Evolutionary conservation across 2,888 invertebrate species (phyloP), one percentile per base, ranked within the genome.

Genomic region (Lydus trimaculatus): DNA sequence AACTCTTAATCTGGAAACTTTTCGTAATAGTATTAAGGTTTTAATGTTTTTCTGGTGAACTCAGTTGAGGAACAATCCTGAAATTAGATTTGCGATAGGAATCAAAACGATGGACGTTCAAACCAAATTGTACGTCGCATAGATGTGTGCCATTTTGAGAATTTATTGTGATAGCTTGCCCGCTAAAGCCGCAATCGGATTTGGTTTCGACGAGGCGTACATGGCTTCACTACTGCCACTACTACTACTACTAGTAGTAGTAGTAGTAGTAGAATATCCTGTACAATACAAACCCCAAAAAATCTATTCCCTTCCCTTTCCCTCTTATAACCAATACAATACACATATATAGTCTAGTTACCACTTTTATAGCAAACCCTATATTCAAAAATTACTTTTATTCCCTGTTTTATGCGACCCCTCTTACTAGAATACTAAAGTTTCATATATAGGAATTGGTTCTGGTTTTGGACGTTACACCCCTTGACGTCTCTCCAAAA

Each of bases 121-220:
- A 80, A 80, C 80, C 79, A 78, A 80, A 81, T 81, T 80, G 80
- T 80, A 78, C 78, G 81, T 81, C 81, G 75, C 73, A 71, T 81
- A 79, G 80, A 82, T 81, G 81, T 79, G 81, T 80, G 78, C 81
- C 80, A 81, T 82, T 81, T 78, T 77, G 75, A 76, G 80, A 81
- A 82, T 83, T 83, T 83, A 83, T 82, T 79, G 82, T 82, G 82
- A 83, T 83, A 81, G 82, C 82, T 80, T 81, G 79, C 78, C 80
- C 79, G 79, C 80, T 80, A 80, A 82, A 82, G 81, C 82, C 83
- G 79, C 82, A 82, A 83, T 83, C 83, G 81, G 82, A 82, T 82
- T 81, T 79, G 78, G 80, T 79, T 78, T 70, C 48, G 70, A 67
- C 70, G 65, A 67, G 48, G 48, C 65, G 71, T 74, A 64, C 69